A percentile compares a stretch with the other conserved stretches of the same genome.
These are phyloP conservation scores for Bergia puertoricense DNA, from an alignment of 92 coral and sea anemone species.

Conservation along the genomic window DNA sequence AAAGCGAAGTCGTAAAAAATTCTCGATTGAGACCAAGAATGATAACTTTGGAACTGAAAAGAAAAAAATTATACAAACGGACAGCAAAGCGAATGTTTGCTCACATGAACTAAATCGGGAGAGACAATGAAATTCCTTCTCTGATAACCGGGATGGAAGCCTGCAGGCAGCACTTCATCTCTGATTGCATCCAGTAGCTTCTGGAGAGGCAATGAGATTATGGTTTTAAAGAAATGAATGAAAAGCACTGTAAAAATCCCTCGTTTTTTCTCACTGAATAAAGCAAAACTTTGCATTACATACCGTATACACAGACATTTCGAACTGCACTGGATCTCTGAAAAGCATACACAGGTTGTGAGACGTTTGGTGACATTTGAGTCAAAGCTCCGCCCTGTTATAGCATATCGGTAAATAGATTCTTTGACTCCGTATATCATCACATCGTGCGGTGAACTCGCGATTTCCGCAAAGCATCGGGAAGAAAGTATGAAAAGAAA, in stretches of 20 bases:
- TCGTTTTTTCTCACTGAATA: background rate
- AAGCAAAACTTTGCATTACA: background rate
- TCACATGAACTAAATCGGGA: constrained; percentile 1
- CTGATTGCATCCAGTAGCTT: background rate
- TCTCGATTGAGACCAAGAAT: too few species aligned
- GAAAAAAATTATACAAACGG: background rate
- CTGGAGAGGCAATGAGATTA: constrained; percentile 1
- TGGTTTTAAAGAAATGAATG: background rate
- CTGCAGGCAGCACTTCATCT: background rate
- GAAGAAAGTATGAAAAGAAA: too few species aligned
- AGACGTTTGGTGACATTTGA: too few species aligned
- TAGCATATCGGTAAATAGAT: too few species aligned
- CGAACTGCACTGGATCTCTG: too few species aligned
- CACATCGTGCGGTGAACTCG: too few species aligned
- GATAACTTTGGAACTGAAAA: background rate
- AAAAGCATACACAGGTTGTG: too few species aligned
- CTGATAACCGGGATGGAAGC: background rate
- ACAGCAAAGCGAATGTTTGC: background rate
- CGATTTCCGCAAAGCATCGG: too few species aligned
- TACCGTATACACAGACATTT: background rate
- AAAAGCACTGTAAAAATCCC: background rate
- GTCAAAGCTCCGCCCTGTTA: too few species aligned
- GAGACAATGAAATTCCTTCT: background rate
- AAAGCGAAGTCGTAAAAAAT: background rate
- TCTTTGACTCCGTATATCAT: too few species aligned